phyloP scores from a whole-genome alignment of 2,797 vertebrate species.

The Botia almorhae region DNA sequence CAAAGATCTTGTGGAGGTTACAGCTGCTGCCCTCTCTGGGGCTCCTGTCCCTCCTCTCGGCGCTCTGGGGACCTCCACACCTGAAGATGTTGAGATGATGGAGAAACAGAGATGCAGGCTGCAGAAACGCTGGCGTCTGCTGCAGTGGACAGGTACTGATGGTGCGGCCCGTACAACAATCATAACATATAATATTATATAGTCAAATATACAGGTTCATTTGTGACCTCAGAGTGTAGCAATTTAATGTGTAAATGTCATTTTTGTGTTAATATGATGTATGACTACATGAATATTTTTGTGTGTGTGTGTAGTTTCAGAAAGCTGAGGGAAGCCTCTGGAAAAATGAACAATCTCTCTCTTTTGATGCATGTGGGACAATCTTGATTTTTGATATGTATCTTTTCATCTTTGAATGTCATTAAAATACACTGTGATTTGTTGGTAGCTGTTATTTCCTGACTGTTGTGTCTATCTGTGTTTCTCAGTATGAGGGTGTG shows the following conservation, averaged over 20 bases:
- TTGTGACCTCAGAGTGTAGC: background rate
- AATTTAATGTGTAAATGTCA: background rate
- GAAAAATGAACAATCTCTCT: slow-evolving; percentile 41
- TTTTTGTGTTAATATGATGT: background rate
- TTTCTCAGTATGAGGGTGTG: background rate
- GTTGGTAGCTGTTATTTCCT: background rate
- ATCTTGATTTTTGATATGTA: background rate
- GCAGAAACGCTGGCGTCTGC: slow-evolving; percentile 72
- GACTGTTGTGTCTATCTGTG: background rate
- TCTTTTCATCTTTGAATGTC: background rate
- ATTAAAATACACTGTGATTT: background rate
- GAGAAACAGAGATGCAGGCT: slow-evolving; percentile 70
- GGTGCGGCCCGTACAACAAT: background rate
- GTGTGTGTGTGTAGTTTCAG: slow-evolving; percentile 58
- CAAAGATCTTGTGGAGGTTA: slow-evolving; percentile 55
- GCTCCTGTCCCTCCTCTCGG: slow-evolving; percentile 66
- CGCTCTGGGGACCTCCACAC: slow-evolving; percentile 52
- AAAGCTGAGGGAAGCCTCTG: slow-evolving; percentile 44
- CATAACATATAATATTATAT: too few relatives aligned
- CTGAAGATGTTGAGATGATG: slow-evolving; percentile 64
- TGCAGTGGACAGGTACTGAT: slow-evolving; percentile 68
- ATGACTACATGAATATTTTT: background rate
- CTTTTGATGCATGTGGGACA: background rate
- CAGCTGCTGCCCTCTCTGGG: slow-evolving; percentile 71
- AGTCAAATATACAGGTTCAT: background rate